Base-by-base conservation (phyloP, 2,797 vertebrate species). In the Liparis tanakae region DNA sequence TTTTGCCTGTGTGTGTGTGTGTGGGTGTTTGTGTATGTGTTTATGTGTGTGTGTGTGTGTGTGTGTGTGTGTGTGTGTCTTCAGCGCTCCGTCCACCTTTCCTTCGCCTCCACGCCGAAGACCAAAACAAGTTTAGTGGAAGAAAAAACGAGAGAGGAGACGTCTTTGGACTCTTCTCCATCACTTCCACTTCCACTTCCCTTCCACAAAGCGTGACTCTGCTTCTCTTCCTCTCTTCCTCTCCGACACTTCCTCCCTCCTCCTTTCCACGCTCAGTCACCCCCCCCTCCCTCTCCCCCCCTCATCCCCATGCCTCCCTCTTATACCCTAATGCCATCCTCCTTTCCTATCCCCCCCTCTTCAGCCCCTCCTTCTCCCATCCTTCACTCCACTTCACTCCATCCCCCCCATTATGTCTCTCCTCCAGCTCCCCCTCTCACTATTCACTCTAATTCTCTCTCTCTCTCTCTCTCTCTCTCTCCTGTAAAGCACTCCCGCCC, bases 391-490 rank as follows among this genome's bases (percentile, higher is more conserved):
- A 85, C 88, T 88, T 72, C 79, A 86, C 61, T 75, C 62, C 82
- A 80, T 87, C 85, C 83, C 81, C 75, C 65, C 83, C 77, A 82
- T 87, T 82, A 88, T 79, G 78, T 68, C 75, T 81, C 79, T 76
- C 81, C 79, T 80, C 76, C 62, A 63, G 72, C 80, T 80, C 72
- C 76, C 84, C 60, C 75, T 82, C 79, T 80, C 81, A 70, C 80
- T 67, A 70, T 67, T 76, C 80, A 76, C 85, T 91, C 82, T 81
- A 85, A 85, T 85, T 82, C 83, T 80, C 84, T 70, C 79, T 82
- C 81, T 76, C 55, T 76, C 80, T 50, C 20, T 41, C 7, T 8
- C 59, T 58, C 58, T 70, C 73, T 70, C 44, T 63, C 43, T 44
- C 75, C 82, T 83, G 68, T 30, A 86, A 82, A 89, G 72, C 79